Evolutionary conservation across 1,140 invertebrate species (phyloP).

Genomic region (Trinorchestia longiramus): DNA sequence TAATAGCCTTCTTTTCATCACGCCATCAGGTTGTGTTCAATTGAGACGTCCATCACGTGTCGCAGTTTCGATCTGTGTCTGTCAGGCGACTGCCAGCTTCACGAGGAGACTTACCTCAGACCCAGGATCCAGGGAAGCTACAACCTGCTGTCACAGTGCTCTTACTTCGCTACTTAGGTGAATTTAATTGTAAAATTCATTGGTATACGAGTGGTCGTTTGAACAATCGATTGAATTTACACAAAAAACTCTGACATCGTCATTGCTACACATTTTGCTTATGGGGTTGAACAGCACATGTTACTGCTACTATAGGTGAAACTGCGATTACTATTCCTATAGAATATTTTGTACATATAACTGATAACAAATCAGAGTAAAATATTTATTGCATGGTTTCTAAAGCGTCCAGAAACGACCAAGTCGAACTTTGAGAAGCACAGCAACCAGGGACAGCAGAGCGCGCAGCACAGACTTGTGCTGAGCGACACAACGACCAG

Average conservation of each 20-base stretch:
- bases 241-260: no score
- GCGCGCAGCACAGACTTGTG: constrained; percentile 50
- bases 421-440: constrained; percentile 56
- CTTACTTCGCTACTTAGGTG: constrained; percentile 61
- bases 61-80: constrained; percentile 62
- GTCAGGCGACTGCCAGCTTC: constrained; percentile 57
- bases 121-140: constrained; percentile 57
- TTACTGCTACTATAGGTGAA: no score
- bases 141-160: constrained; percentile 48
- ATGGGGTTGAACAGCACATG: no score
- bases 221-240: no score
- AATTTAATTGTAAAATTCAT: background rate
- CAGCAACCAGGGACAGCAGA: constrained; percentile 53
- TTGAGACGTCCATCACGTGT: constrained; percentile 54
- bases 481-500: background rate
- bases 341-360: no score
- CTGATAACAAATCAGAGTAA: background rate
- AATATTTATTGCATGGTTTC: background rate
- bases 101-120: constrained; percentile 60
- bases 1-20: background rate
- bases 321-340: no score
- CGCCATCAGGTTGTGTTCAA: constrained; percentile 56
- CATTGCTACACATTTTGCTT: no score
- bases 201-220: background rate
- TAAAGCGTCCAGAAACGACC: constrained; percentile 21